A percentile compares a stretch with the other conserved stretches of the same genome.
Evolutionary conservation across 1,140 invertebrate genomes (phyloP).

Genomic region (Drosophila suzukii): DNA sequence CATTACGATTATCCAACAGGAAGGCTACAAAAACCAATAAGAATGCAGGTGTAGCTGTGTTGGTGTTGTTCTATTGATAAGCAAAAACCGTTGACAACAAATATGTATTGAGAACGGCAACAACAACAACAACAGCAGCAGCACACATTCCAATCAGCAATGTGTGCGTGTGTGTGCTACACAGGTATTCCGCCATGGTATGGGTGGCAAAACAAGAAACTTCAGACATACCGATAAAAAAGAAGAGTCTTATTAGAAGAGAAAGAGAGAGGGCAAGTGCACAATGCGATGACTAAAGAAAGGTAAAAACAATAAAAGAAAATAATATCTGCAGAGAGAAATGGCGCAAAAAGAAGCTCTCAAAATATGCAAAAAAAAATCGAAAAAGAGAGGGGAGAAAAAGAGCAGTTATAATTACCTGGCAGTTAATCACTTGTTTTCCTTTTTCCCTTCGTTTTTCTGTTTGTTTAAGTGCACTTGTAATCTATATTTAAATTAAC

Average conservation of each 20-base stretch:
- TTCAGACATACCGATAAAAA: slow-evolving; percentile 60
- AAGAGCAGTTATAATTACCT: slow-evolving; percentile 70
- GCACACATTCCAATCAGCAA: slow-evolving; percentile 52
- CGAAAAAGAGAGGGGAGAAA: slow-evolving; percentile 25
- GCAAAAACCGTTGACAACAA: slow-evolving; percentile 71
- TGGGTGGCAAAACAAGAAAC: slow-evolving; percentile 74
- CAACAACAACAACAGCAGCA: slow-evolving; percentile 33
- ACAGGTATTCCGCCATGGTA: slow-evolving; percentile 10
- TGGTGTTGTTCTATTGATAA: slow-evolving; percentile 59
- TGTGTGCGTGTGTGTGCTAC: slow-evolving; percentile 17
- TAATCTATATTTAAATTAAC: slow-evolving; percentile 66
- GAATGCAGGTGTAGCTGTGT: slow-evolving; percentile 27
- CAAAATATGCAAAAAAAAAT: slow-evolving; percentile 41
- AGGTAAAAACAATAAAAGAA: slow-evolving; percentile 65
- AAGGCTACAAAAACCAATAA: slow-evolving; percentile 15
- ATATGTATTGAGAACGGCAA: slow-evolving; percentile 71
- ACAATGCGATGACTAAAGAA: slow-evolving; percentile 47
- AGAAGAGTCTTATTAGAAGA: slow-evolving; percentile 63
- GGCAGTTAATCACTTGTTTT: slow-evolving; percentile 42
- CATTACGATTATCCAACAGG: slow-evolving; percentile 28
- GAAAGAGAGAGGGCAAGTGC: slow-evolving; percentile 68
- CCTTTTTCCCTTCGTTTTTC: slow-evolving; percentile 3
- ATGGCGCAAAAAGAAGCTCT: slow-evolving; percentile 45
- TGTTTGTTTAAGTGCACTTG: slow-evolving; percentile 71
- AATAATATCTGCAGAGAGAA: slow-evolving; percentile 51